Evolutionary conservation across 2,888 invertebrate species (phyloP).

Genomic region (Strigamia maritima): DNA sequence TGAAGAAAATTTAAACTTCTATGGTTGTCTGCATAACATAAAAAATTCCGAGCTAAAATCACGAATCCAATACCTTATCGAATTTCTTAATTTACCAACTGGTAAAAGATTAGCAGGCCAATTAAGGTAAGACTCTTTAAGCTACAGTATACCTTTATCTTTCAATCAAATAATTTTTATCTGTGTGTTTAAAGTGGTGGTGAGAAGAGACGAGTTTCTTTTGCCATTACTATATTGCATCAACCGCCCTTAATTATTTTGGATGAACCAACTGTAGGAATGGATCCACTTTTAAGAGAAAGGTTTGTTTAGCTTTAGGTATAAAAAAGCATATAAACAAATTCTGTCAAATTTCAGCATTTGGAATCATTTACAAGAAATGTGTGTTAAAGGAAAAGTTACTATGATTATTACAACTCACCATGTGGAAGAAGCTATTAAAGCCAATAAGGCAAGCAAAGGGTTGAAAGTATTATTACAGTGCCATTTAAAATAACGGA

Average conservation of each 20-base stretch:
- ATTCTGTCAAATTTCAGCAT: conserved; percentile 47
- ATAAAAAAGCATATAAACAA: neutral
- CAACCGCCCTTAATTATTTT: conserved; percentile 49
- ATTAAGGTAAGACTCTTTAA: neutral
- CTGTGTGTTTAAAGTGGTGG: conserved; percentile 49
- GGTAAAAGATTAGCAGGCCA: neutral
- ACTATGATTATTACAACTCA: conserved; percentile 54
- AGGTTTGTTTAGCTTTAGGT: conserved; percentile 39
- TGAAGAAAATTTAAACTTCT: neutral
- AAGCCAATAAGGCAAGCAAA: conserved; percentile 71
- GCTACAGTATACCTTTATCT: no score
- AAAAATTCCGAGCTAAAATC: neutral
- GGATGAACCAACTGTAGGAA: conserved; percentile 56
- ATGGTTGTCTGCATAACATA: neutral
- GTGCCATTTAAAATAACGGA: no score
- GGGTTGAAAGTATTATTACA: no score
- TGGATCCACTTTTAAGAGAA: conserved; percentile 53
- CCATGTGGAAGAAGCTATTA: conserved; percentile 58
- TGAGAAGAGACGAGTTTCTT: conserved; percentile 51
- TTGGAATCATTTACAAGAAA: conserved; percentile 52
- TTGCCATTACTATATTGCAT: conserved; percentile 52
- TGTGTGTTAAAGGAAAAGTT: conserved; percentile 48
- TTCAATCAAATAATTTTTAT: no score
- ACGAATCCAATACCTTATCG: neutral
- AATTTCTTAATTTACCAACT: neutral